Evolutionary conservation across 2,797 vertebrate species (phyloP), one percentile per base, ranked within the genome.

Genomic region (Sitta carolinensis): DNA sequence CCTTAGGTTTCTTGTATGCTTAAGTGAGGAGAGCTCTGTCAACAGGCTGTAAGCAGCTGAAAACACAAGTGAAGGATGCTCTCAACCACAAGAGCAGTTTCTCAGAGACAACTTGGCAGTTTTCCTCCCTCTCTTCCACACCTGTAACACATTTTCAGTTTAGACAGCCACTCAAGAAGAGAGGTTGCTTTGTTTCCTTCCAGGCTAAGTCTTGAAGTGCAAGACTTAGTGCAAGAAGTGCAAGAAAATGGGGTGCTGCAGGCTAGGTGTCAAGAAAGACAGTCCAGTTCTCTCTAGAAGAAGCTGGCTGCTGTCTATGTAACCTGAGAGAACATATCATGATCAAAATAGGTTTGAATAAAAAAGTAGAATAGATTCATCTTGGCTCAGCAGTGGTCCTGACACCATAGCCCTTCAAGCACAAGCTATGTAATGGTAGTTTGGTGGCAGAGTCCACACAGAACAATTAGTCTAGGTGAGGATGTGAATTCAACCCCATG

Each of bases 1-100:
- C n/a, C 25, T 32, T 48, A n/a, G 17, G 15, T 84, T 90, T 70
- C 48, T 30, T 42, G 17, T 29, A 25, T 3, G 1, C 0, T 0
- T 47, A 45, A 48, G 4, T 48, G 26, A 51, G n/a, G 48, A 63
- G 36, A 77, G 32, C 29, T 73, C 72, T 84, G 52, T 32, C 59
- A 36, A 58, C 25, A 70, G 50, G 12, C 11, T 72, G 16, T 59
- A 48, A 50, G 45, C 48, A 45, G 62, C 68, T 77, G 55, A 62
- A 79, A 64, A 76, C 34, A 32, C 2, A 5, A 67, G 45, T 11
- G 16, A 42, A 67, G 19, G 18, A 83, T 26, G 21, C 52, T 69
- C 57, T 74, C 57, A 59, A 36, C n/a, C 34, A 50, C 34, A 32
- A 36, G 9, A 16, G 12, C 34, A 64, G 45, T n/a, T 79, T 73